These are phyloP conservation scores for Mimumesa dahlbomi DNA, from an alignment of 2,888 invertebrate genomes.

Conservation along the genomic window DNA sequence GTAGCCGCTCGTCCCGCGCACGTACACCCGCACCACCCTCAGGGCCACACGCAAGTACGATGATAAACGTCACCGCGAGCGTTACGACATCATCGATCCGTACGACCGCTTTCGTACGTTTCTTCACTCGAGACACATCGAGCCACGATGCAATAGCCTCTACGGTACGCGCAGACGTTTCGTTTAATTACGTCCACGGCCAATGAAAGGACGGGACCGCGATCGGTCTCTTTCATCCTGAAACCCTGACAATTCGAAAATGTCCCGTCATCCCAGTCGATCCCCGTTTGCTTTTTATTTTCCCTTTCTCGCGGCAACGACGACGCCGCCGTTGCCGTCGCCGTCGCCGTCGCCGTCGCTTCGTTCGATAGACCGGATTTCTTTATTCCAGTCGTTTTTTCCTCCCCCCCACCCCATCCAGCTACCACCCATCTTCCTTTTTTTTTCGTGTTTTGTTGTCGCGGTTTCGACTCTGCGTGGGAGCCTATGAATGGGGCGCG, in stretches of 20 bases:
- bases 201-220: background rate
- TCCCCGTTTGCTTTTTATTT: no score
- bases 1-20: constrained; percentile 34
- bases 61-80: constrained; percentile 63
- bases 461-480: constrained; percentile 68
- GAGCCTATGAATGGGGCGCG: constrained; percentile 78
- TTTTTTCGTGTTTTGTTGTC: constrained; percentile 27
- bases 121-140: constrained; percentile 22
- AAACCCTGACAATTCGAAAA: no score
- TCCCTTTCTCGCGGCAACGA: no score
- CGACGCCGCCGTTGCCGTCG: constrained; percentile 29
- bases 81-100: constrained; percentile 64
- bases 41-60: constrained; percentile 59
- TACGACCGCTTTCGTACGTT: constrained; percentile 42
- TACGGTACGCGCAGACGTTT: constrained; percentile 11
- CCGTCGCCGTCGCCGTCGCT: no score
- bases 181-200: constrained; percentile 32
- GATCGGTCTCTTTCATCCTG: no score
- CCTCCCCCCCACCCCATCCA: constrained; percentile 3
- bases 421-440: constrained; percentile 14
- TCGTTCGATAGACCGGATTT: no score
- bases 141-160: background rate
- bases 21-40: constrained; percentile 36
- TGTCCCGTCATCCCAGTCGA: no score
- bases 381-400: constrained; percentile 9